A percentile compares a stretch with the other conserved stretches of the same genome.
phyloP scores from a whole-genome alignment of 2,888 invertebrate genomes.

The Helleia helle region DNA sequence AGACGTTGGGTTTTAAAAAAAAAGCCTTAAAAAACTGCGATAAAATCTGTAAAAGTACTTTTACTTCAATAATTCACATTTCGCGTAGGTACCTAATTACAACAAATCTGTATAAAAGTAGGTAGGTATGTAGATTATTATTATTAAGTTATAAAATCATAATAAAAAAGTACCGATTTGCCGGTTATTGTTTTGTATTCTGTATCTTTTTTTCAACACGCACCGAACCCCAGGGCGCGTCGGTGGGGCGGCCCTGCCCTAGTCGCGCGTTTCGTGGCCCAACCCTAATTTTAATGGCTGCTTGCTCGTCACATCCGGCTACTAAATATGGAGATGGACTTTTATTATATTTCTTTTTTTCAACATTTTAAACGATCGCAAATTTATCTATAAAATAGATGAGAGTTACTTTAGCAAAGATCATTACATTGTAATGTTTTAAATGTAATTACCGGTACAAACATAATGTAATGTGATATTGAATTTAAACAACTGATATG shows the following conservation, averaged over 20 bases:
- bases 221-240: constrained; percentile 47
- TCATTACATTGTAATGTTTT: not conserved
- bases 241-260: constrained; percentile 57
- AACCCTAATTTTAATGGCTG: constrained; percentile 75
- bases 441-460: too few relatives aligned
- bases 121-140: too few relatives aligned
- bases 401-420: not conserved
- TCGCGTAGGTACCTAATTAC: too few relatives aligned
- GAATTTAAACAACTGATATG: not conserved
- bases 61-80: too few relatives aligned
- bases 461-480: constrained; percentile 4
- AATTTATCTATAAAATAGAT: not conserved
- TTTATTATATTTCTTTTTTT: constrained; percentile 9
- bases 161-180: too few relatives aligned
- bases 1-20: too few relatives aligned
- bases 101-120: too few relatives aligned
- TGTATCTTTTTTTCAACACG: constrained; percentile 43
- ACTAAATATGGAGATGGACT: constrained; percentile 44
- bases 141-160: too few relatives aligned
- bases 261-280: constrained; percentile 59
- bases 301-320: constrained; percentile 60
- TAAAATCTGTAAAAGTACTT: too few relatives aligned
- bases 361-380: not conserved
- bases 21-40: too few relatives aligned
- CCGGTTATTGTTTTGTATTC: constrained; percentile 23